Base-by-base conservation (phyloP, 2,113 vertebrate species). In the Hemiscyllium ocellatum region DNA sequence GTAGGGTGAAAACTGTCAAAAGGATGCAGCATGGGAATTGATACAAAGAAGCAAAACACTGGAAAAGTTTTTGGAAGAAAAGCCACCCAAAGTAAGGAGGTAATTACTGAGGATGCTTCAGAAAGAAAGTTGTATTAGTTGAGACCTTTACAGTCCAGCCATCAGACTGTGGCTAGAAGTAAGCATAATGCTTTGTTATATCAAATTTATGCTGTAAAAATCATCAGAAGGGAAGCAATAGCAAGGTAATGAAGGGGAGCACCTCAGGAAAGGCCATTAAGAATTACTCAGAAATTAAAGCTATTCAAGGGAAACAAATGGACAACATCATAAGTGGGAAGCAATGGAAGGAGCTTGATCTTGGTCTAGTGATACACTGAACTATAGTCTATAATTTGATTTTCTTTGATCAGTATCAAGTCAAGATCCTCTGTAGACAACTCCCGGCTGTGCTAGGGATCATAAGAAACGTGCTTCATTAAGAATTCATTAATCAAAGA, bases 1-100 rank as follows among this genome's bases (percentile, higher is more conserved):
- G n/a, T 13, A n/a, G 89, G 89, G 89, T 91, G 29, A 29, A 91
- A 91, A 65, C 89, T 37, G 89, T 90, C 52, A 91, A 91, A n/a
- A 91, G 17, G 29, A 37, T 20, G 24, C 56, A 90, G 56, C 10
- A 3, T 29, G 87, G 87, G 87, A 90, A 52, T 3, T 50, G 24
- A 56, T 2, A 3, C 37, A 13, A 94, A 17, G 91, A 68, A 37
- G 91, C 65, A 37, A 68, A 94, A 8, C 33, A 69, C 12, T 68
- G 91, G 6, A 47, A 94, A 94, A 87, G 1, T 5, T 15, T 24
- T 65, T 15, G 61, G 29, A 13, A 65, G 56, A 19, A 65, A 90
- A 4, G 33, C 89, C 89, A 91, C 65, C 89, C 89, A 65, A 65
- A 76, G 29, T 76, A 33, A n/a, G 15, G n/a, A 66, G 37, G 56